Base-by-base conservation (phyloP, 1,140 invertebrate genomes). In the Stegodyphus dumicola region DNA sequence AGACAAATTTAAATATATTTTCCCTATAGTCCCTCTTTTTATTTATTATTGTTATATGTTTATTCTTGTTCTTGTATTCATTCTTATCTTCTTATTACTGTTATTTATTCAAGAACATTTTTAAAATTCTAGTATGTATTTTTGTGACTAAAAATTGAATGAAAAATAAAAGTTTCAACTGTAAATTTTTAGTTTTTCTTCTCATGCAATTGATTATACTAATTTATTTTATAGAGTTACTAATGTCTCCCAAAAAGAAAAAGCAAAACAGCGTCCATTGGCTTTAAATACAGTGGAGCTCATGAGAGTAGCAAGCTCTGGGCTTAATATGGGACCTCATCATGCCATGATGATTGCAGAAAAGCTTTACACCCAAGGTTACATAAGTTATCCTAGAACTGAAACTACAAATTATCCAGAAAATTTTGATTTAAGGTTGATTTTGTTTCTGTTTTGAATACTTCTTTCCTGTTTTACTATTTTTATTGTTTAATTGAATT, bases 211-310 rank as follows among this genome's bases (percentile, higher is more conserved):
- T 64, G 10, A 71, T 6, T 71, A 71, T 48, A 71, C 3, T 48
- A 10, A 33, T 7, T 51, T 60, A 5, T 65, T 69, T 70, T 79
- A 4, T 48, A 73, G 54, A 18, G 94, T 97, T 65, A 89, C 93
- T 15, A 94, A 92, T 88, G 92, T 96, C 10, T 92, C 92, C 85
- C 93, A 93, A 52, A 95, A 94, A 89, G 96, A 98, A 90, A 96
- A 97, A 90, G 90, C 93, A 0, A 99, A 98, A 90, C 90, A 93
- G 13, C 92, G 96, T 75, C 99, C 99, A 1, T 91, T 94, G 53
- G 98, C 98, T 54, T 92, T 99, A 18, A 99, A 99, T 89, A 99
- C 98, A 0, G 97, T 99, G 0, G 98, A 99, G 90, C 91, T 99
- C 88, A 96, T 99, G 94, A 91, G 97, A 90, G 94, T 98, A 0